phyloP scores from a whole-genome alignment of 37 sponge, comb jelly and placozoan genomes.

The Lycopodina hypogea region DNA sequence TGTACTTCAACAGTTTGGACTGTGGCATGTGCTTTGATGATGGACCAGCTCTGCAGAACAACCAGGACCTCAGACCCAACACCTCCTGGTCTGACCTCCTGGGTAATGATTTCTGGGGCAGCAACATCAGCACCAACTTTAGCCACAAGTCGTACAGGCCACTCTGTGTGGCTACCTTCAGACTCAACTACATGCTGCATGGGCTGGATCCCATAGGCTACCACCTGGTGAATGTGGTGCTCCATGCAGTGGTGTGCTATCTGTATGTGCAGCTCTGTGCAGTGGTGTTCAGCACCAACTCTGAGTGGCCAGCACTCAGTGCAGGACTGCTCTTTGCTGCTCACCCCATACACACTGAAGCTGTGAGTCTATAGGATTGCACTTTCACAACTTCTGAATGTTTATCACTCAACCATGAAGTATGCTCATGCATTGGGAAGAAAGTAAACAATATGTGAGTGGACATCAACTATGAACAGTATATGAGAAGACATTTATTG shows the following conservation, averaged over 20 bases:
- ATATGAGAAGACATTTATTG: neutral
- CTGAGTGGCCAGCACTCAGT: constrained; percentile 59
- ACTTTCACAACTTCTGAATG: constrained; percentile 16
- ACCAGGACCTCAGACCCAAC: constrained; percentile 65
- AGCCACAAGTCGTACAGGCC: constrained; percentile 95
- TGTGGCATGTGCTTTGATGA: constrained; percentile 88
- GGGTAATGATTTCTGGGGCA: constrained; percentile 94
- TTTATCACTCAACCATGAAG: neutral
- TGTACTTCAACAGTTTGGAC: constrained; percentile 78
- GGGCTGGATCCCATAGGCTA: constrained; percentile 86
- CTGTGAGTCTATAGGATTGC: too few species aligned
- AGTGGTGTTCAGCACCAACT: constrained; percentile 33
- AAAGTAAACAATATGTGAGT: too few species aligned
- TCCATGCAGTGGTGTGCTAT: constrained; percentile 76
- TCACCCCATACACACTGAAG: constrained; percentile 67
- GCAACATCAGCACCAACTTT: constrained; percentile 59
- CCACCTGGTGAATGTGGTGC: constrained; percentile 82
- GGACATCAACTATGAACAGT: neutral
- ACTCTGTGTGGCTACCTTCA: constrained; percentile 80
- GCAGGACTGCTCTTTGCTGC: constrained; percentile 73
- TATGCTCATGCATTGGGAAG: neutral
- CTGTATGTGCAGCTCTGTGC: constrained; percentile 71
- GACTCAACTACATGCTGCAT: constrained; percentile 80
- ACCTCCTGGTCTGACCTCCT: constrained; percentile 62
- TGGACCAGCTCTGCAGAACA: constrained; percentile 62